These are phyloP conservation scores for Diarsia dahlii DNA, from an alignment of 2,888 invertebrate genomes.

Conservation along the genomic window DNA sequence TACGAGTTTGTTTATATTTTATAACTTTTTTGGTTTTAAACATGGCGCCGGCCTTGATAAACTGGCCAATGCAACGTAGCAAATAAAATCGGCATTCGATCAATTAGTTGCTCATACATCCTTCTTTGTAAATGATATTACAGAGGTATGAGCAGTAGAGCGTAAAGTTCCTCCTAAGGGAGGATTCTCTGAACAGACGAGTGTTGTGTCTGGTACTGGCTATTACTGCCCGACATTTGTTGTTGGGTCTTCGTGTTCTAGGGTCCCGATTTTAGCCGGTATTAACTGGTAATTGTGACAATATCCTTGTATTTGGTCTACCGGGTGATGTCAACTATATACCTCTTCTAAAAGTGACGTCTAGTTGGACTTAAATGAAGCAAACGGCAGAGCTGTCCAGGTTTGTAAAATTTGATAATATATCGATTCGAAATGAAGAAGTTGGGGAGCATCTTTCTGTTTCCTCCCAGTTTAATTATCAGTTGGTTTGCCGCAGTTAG, in stretches of 20 bases:
- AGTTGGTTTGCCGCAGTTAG: not conserved
- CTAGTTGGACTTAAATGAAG: no score
- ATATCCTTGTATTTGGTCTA: not conserved
- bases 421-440: no score
- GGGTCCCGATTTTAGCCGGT: no score
- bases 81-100: not conserved
- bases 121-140: not conserved
- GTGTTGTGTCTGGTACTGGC: not conserved
- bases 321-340: no score
- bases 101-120: not conserved
- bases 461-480: no score
- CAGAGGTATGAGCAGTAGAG: not conserved
- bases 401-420: no score
- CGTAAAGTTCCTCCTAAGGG: no score
- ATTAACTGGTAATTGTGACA: not conserved
- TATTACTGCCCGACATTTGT: not conserved
- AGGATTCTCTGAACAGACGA: not conserved
- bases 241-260: not conserved
- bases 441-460: not conserved
- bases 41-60: constrained; percentile 1
- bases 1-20: constrained; percentile 14
- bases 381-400: no score
- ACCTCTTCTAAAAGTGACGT: no score
- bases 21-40: constrained; percentile 31
- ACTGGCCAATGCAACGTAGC: not conserved